phyloP scores from a whole-genome alignment of 1,140 invertebrate species.

The Brachionus sp. region DNA sequence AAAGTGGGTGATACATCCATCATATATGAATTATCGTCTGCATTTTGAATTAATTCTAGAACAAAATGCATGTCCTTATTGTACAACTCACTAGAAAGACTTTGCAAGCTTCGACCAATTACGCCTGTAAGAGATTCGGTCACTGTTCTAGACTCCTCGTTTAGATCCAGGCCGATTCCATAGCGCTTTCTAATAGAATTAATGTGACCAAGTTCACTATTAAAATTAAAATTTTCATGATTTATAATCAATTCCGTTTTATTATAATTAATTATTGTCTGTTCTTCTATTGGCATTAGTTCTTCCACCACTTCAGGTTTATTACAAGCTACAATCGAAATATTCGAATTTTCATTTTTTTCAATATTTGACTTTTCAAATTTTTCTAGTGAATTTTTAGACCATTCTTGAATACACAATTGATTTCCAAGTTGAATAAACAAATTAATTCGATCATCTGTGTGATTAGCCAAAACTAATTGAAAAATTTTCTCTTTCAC shows the following conservation, averaged over 20 bases:
- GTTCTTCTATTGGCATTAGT: no score
- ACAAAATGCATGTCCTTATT: constrained; percentile 60
- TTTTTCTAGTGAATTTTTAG: neutral
- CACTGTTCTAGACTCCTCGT: constrained; percentile 37
- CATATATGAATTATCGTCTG: constrained; percentile 59
- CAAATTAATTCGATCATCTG: neutral
- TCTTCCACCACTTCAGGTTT: no score
- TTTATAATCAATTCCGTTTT: neutral
- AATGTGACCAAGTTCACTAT: neutral
- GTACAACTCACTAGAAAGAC: constrained; percentile 59
- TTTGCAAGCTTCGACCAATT: constrained; percentile 47
- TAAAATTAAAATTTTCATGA: neutral
- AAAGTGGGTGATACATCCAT: constrained; percentile 50
- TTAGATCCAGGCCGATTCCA: constrained; percentile 48
- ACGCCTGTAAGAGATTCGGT: constrained; percentile 47
- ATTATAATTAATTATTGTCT: no score
- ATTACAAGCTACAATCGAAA: neutral
- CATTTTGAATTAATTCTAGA: constrained; percentile 58
- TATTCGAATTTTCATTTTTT: neutral
- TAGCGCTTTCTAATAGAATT: constrained; percentile 48
- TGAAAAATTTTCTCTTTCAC: neutral
- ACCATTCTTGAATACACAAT: neutral
- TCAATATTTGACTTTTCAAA: neutral
- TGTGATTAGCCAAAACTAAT: neutral
- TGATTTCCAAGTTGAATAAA: neutral